A percentile compares a stretch with the other conserved stretches of the same genome.
Evolutionary conservation across 2,888 invertebrate genomes (phyloP).

Genomic region (Microctonus aethiopoides): DNA sequence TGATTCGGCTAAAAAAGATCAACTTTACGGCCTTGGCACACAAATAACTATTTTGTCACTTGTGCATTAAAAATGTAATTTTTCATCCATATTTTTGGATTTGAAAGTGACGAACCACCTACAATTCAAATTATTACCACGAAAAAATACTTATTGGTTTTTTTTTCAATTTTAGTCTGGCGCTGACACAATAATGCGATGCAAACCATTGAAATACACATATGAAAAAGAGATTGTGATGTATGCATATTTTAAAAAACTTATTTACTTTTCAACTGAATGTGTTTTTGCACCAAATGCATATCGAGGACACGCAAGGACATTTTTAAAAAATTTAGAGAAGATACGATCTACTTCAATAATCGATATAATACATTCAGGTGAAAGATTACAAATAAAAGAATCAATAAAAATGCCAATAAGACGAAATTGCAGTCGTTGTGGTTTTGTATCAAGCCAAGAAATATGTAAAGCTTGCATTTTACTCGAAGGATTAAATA

Average conservation of each 20-base stretch:
- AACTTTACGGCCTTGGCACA: too few relatives aligned
- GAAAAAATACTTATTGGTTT: constrained; percentile 27
- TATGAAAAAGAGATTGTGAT: constrained; percentile 99
- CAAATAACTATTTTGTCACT: too few relatives aligned
- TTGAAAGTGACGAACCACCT: too few relatives aligned
- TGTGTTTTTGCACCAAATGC: constrained; percentile 99
- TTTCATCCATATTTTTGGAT: too few relatives aligned
- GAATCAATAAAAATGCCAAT: constrained; percentile 85
- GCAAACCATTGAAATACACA: constrained; percentile 96
- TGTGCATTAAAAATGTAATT: too few relatives aligned
- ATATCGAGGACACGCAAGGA: constrained; percentile 91
- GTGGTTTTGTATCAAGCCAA: constrained; percentile 93
- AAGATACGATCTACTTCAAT: constrained; percentile 91
- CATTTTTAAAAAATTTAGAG: constrained; percentile 94
- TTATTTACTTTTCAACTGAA: constrained; percentile 98
- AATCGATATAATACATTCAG: constrained; percentile 93
- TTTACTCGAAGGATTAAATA: constrained; percentile 93
- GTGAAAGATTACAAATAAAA: constrained; percentile 86
- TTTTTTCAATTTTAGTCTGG: constrained; percentile 71
- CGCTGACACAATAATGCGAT: constrained; percentile 87
- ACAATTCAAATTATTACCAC: too few relatives aligned
- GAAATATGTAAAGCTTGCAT: constrained; percentile 97
- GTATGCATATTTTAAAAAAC: constrained; percentile 96
- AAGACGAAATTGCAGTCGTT: constrained; percentile 83
- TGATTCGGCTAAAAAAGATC: too few relatives aligned